Percentiles rank a stretch among this genome's conserved stretches.
Conservation (phyloP, 2,113 vertebrate species). For the Heteronetta atricapilla region DNA sequence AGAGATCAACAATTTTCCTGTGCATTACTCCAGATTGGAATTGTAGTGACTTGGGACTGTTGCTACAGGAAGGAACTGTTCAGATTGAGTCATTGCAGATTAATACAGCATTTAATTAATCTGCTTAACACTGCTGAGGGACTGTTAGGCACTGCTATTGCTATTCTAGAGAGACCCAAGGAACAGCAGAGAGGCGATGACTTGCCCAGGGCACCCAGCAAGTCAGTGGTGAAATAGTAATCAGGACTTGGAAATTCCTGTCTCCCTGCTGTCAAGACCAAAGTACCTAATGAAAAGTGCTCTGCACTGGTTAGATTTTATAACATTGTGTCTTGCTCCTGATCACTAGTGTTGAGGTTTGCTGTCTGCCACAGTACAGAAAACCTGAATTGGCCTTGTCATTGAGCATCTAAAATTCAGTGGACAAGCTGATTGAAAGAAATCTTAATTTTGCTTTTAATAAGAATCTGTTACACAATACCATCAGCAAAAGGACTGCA, state of each 20-base stretch:
- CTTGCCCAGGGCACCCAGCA: not conserved
- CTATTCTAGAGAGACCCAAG: not conserved
- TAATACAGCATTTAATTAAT: constrained; percentile 2
- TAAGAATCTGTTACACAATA: not conserved
- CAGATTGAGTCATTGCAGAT: not conserved
- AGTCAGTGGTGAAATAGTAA: not conserved
- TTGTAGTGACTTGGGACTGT: not conserved
- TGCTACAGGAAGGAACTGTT: not conserved
- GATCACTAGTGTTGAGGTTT: not conserved
- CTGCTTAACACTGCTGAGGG: not conserved
- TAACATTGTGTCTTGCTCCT: not conserved
- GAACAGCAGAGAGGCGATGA: not conserved
- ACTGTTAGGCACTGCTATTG: not conserved
- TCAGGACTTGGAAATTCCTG: not conserved
- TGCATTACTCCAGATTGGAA: not conserved
- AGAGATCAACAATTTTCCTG: not conserved
- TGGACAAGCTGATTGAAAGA: not conserved
- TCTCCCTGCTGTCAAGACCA: not conserved
- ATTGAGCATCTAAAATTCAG: not conserved
- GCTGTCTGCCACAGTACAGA: not conserved
- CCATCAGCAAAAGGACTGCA: not conserved
- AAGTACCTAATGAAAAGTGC: not conserved
- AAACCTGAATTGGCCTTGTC: not conserved
- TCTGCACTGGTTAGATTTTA: not conserved
- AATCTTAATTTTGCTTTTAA: not conserved